These are phyloP conservation scores for Dicyrtomina minuta DNA, from an alignment of 2,888 invertebrate species.

Conservation along the genomic window DNA sequence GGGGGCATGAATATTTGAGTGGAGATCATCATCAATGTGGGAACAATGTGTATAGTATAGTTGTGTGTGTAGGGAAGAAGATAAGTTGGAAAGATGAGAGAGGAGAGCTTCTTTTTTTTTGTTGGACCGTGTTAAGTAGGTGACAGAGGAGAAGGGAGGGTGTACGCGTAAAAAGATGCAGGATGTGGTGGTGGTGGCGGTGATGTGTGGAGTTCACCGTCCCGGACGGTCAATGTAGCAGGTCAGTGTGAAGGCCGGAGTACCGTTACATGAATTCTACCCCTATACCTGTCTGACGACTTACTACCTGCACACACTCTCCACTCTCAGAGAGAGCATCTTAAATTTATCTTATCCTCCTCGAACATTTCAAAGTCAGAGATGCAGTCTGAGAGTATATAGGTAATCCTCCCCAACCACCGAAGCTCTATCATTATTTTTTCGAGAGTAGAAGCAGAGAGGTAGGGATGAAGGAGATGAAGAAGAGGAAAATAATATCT, in stretches of 20 bases:
- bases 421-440: slow-evolving; percentile 19
- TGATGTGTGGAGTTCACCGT: slow-evolving; percentile 53
- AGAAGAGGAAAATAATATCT: slow-evolving; percentile 9
- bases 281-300: slow-evolving; percentile 51
- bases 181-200: slow-evolving; percentile 33
- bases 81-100: background rate
- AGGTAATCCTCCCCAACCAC: slow-evolving; percentile 12
- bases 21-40: no score
- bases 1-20: background rate
- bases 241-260: slow-evolving; percentile 54
- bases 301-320: slow-evolving; percentile 16
- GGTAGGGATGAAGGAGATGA: no score
- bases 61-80: background rate
- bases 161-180: slow-evolving; percentile 24
- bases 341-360: background rate
- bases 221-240: slow-evolving; percentile 54
- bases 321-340: no score
- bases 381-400: background rate
- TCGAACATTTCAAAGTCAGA: background rate
- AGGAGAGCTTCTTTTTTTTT: slow-evolving; percentile 25
- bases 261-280: slow-evolving; percentile 49
- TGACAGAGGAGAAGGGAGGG: slow-evolving; percentile 29
- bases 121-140: slow-evolving; percentile 38
- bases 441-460: background rate
- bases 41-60: background rate